Conservation (phyloP, 2,113 vertebrate genomes). For the Lycocorax pyrrhopterus region DNA sequence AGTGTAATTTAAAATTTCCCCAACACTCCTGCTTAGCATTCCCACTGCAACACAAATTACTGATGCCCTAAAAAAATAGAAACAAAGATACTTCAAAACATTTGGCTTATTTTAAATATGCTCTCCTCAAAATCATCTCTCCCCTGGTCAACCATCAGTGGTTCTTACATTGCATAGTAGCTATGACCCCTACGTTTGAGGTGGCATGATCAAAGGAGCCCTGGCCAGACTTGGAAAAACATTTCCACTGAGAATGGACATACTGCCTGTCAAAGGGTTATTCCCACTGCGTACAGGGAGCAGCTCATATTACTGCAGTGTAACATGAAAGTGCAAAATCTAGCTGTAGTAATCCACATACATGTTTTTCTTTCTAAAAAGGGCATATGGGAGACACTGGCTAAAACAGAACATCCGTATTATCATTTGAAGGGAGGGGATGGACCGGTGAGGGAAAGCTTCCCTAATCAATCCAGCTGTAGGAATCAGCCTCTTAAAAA, state of each 20-base stretch:
- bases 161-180: conserved; percentile 75
- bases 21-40: neutral
- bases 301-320: conserved; percentile 86
- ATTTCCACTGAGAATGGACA: conserved; percentile 90
- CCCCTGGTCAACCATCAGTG: conserved; percentile 56
- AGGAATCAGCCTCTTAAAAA: conserved; percentile 24
- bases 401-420: conserved; percentile 65
- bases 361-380: conserved; percentile 82
- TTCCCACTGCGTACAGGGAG: conserved; percentile 82
- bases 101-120: conserved; percentile 45
- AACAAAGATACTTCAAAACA: neutral
- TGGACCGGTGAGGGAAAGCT: neutral
- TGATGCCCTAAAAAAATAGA: neutral
- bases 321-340: conserved; percentile 86
- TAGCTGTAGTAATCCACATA: conserved; percentile 79
- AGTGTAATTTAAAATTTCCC: conserved; percentile 18
- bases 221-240: conserved; percentile 91
- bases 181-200: conserved; percentile 79
- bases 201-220: conserved; percentile 86
- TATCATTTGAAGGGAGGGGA: conserved; percentile 58
- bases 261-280: conserved; percentile 91
- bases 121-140: conserved; percentile 35
- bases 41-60: neutral
- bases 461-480: conserved; percentile 63
- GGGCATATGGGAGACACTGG: conserved; percentile 76